Conservation (phyloP, 2,888 invertebrate genomes). For the Diachrysia chrysitis region DNA sequence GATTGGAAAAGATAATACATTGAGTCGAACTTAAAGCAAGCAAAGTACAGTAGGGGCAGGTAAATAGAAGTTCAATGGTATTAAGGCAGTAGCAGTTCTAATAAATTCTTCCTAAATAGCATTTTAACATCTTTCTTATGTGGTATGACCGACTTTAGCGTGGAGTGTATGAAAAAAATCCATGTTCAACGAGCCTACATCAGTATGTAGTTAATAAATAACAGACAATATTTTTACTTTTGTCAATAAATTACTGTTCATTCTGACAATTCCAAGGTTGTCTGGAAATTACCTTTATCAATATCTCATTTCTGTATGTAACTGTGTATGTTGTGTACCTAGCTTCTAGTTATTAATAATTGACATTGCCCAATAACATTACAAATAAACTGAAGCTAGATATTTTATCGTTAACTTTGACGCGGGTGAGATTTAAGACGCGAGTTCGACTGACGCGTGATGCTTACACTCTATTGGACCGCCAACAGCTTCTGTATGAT, state of each 20-base stretch:
- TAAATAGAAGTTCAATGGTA: no score
- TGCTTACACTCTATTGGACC: constrained; percentile 24
- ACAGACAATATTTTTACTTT: neutral
- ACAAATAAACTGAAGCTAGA: constrained; percentile 7
- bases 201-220: neutral
- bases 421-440: constrained; percentile 48
- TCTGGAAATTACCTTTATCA: neutral
- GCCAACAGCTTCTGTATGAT: constrained; percentile 37
- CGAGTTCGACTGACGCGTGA: constrained; percentile 30
- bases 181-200: no score
- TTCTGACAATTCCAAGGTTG: neutral
- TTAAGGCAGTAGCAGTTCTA: no score
- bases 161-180: no score
- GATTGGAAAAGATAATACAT: no score
- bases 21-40: no score
- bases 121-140: no score
- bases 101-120: no score
- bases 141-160: no score
- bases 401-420: constrained; percentile 45
- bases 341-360: neutral
- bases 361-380: neutral
- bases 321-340: neutral
- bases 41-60: no score
- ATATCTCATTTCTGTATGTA: neutral
- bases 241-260: neutral